These are phyloP conservation scores for Thysanoteuthis rhombus DNA, from an alignment of 2,888 invertebrate species.

Conservation along the genomic window DNA sequence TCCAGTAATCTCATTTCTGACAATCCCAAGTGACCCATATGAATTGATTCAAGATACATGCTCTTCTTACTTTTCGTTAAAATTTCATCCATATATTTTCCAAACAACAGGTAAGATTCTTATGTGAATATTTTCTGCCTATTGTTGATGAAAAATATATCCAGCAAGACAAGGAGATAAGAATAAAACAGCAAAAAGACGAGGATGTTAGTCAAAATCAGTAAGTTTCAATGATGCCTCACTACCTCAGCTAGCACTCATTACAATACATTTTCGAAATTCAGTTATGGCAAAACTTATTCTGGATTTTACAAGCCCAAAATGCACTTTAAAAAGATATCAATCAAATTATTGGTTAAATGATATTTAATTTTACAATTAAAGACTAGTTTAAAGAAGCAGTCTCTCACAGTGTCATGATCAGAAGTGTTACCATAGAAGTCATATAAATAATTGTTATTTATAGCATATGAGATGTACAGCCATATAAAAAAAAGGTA, in stretches of 20 bases:
- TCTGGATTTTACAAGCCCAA: no score
- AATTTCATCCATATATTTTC: neutral
- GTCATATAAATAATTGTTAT: no score
- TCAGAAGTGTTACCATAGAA: no score
- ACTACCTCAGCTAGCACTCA: neutral
- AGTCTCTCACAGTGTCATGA: no score
- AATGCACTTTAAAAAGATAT: neutral
- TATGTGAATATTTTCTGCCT: neutral
- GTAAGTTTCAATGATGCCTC: neutral
- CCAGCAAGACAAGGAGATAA: neutral
- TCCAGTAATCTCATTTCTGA: conserved; percentile 32
- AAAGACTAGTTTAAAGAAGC: neutral
- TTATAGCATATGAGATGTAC: no score
- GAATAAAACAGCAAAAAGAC: neutral
- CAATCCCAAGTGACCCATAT: neutral
- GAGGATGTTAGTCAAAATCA: neutral
- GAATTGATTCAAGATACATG: neutral
- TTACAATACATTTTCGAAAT: no score
- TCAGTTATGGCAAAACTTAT: no score
- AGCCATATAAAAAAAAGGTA: no score
- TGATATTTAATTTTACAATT: neutral
- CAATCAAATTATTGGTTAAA: neutral
- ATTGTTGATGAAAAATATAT: neutral
- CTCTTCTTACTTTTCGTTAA: neutral
- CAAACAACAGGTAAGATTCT: neutral